Evolutionary conservation across 2,888 invertebrate species (phyloP).

Genomic region (Meiosimyza decipiens): DNA sequence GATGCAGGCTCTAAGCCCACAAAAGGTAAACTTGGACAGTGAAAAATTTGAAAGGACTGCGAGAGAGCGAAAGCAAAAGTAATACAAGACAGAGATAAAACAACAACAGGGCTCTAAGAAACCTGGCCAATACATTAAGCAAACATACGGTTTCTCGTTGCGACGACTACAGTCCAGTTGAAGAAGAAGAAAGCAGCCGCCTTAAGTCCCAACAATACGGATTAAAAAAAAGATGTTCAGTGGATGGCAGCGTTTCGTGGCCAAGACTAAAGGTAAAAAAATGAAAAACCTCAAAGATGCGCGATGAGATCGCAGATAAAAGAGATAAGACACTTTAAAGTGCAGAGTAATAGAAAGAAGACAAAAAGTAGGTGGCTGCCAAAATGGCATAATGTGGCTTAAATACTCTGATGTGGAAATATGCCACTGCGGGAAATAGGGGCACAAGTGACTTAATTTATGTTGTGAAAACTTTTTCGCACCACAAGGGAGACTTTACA

Average conservation of each 20-base stretch:
- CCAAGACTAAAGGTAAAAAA: not conserved
- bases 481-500: too few relatives aligned
- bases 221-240: conserved; percentile 14
- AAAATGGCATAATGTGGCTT: conserved; percentile 58
- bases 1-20: conserved; percentile 33
- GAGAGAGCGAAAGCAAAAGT: conserved; percentile 20
- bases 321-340: conserved; percentile 48
- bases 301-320: conserved; percentile 23
- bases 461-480: too few relatives aligned
- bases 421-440: too few relatives aligned
- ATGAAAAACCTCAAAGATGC: conserved; percentile 14
- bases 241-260: not conserved
- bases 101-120: not conserved
- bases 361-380: conserved; percentile 30
- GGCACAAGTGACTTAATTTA: too few relatives aligned
- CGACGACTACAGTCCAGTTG: not conserved
- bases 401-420: conserved; percentile 39
- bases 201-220: conserved; percentile 5
- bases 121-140: conserved; percentile 13
- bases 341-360: conserved; percentile 43
- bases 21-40: conserved; percentile 33
- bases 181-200: conserved; percentile 24
- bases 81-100: conserved; percentile 1
- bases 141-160: not conserved
- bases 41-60: conserved; percentile 34